Conservation (phyloP, 2,113 vertebrate species). For the Crocuta crocuta region DNA sequence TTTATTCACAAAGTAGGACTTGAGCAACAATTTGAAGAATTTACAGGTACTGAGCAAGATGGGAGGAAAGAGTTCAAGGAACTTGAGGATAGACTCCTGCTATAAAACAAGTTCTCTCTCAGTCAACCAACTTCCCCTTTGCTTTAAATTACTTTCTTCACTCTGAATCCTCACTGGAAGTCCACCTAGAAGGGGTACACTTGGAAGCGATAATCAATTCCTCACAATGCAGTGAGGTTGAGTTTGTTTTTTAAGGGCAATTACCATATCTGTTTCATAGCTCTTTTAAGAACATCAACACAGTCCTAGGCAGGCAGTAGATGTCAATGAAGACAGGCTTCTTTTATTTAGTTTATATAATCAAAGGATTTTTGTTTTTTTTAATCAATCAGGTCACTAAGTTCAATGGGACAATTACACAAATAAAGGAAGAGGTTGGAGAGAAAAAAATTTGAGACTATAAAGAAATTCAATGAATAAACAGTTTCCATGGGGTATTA, state of each 20-base stretch:
- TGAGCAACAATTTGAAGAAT: not conserved
- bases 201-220: not conserved
- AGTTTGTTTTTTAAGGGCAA: not conserved
- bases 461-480: not conserved
- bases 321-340: not conserved
- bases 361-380: constrained; percentile 49
- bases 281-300: not conserved
- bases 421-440: constrained; percentile 25
- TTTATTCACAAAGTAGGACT: not conserved
- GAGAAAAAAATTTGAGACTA: not conserved
- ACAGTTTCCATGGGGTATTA: not conserved
- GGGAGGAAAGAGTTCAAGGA: not conserved
- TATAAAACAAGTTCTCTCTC: not conserved
- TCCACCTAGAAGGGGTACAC: not conserved
- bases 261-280: not conserved
- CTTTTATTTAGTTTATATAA: constrained; percentile 42
- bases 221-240: not conserved
- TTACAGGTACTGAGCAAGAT: not conserved
- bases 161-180: not conserved
- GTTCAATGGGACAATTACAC: constrained; percentile 48
- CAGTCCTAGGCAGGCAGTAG: not conserved
- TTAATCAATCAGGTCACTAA: not conserved
- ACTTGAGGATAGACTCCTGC: not conserved
- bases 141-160: not conserved
- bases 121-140: not conserved